Conservation (phyloP, 2,113 vertebrate species). For the Leptobrachium leishanense region DNA sequence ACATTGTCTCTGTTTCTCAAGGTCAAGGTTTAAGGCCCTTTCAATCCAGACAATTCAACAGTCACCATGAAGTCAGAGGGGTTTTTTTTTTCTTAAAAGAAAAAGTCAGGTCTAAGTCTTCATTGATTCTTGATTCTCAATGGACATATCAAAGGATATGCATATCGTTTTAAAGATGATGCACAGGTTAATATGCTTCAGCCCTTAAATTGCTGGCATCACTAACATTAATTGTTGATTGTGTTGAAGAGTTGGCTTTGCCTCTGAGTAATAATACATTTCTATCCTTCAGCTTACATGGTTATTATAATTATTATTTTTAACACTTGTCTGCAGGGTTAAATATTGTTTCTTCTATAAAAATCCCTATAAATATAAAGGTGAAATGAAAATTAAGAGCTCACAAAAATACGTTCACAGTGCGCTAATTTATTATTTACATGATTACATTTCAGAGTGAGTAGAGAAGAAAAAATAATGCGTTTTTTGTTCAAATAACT, state of each 20-base stretch:
- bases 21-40: constrained; percentile 81
- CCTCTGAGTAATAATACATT: not conserved
- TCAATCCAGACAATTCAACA: constrained; percentile 65
- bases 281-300: not conserved
- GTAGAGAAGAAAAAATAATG: constrained; percentile 71
- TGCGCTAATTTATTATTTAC: constrained; percentile 78
- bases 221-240: not conserved
- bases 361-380: not conserved
- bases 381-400: constrained; percentile 70
- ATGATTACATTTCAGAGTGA: constrained; percentile 75
- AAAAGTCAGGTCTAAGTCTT: constrained; percentile 42
- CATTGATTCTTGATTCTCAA: constrained; percentile 51
- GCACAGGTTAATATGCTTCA: too few species aligned
- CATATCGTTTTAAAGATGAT: too few species aligned
- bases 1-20: constrained; percentile 70
- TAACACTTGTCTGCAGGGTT: too few species aligned
- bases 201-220: not conserved
- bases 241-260: not conserved
- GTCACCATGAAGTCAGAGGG: constrained; percentile 51
- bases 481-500: constrained; percentile 69
- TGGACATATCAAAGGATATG: too few species aligned
- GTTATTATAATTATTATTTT: not conserved
- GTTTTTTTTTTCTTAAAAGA: constrained; percentile 35
- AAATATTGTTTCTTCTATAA: too few species aligned
- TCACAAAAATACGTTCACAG: constrained; percentile 79